These are phyloP conservation scores for Tubulanus polymorphus DNA, from an alignment of 2,888 invertebrate species.

Conservation along the genomic window DNA sequence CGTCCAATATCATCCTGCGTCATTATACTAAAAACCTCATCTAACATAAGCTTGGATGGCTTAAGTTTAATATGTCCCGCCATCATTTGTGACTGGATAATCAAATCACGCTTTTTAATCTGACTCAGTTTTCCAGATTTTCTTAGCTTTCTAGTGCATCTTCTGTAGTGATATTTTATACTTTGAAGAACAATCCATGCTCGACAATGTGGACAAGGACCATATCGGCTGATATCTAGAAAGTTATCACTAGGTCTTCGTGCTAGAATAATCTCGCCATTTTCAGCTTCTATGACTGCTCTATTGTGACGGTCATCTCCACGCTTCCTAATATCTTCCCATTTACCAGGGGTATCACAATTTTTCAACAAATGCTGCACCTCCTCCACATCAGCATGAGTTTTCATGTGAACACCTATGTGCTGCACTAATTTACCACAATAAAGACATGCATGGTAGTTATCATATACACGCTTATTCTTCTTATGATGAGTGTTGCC, in stretches of 20 bases:
- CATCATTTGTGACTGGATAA: conserved; percentile 17
- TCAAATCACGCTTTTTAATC: too few species aligned
- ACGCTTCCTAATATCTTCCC: conserved; percentile 11
- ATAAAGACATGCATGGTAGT: neutral
- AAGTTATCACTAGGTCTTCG: conserved; percentile 14
- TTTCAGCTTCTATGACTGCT: conserved; percentile 7
- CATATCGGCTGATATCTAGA: conserved; percentile 12
- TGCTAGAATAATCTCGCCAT: conserved; percentile 16
- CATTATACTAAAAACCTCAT: conserved; percentile 21
- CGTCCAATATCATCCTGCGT: conserved; percentile 13
- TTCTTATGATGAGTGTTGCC: neutral
- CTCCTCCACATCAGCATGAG: neutral
- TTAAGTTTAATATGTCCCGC: conserved; percentile 8
- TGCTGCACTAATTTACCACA: neutral
- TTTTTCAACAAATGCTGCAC: conserved; percentile 4
- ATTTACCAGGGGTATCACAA: conserved; percentile 9
- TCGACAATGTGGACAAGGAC: conserved; percentile 19
- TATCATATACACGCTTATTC: neutral
- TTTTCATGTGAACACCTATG: neutral
- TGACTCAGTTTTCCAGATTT: too few species aligned
- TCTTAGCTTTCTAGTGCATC: too few species aligned
- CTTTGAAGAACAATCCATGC: conserved; percentile 14
- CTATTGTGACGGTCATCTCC: conserved; percentile 20
- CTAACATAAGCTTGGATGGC: conserved; percentile 13
- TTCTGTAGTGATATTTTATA: too few species aligned